Base-by-base conservation (phyloP, 1,140 invertebrate species). In the Zaprionus kolodkinae region DNA sequence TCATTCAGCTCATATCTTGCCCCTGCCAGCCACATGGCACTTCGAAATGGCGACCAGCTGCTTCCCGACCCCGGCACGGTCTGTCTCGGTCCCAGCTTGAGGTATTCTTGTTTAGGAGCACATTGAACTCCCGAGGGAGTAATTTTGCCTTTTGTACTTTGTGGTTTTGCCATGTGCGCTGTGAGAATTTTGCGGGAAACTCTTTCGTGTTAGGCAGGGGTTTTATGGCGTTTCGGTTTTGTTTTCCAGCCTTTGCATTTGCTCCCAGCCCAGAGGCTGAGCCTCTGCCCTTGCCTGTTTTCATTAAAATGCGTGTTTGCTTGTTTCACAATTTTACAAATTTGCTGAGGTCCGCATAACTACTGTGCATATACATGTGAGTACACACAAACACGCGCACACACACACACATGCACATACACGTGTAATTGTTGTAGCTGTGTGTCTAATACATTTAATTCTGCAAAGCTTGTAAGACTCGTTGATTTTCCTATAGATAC, bases 91-190 rank as follows among this genome's bases (percentile, higher is more conserved):
- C 50, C 43, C 55, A 38, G 50, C 64, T 73, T 50, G 35, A 57
- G 73, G 69, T 66, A 79, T 76, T 79, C 77, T 79, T 62, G 65
- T 59, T 59, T 65, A 35, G 43, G 50, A 43, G 48, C 36, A 65
- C 61, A 50, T 40, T 35, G 40, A 62, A 62, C 67, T 89, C 83
- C 74, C 74, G 27, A 55, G 84, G 84, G 84, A 89, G 84, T 85
- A 88, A 88, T 88, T 87, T 85, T 81, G 81, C 78, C 85, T 84
- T 87, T 89, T 87, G 85, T 87, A 87, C 84, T 89, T 81, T 89
- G 84, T 65, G 85, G 81, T 88, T 86, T 86, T 70, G 57, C 25
- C 35, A 35, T 56, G 45, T 59, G 59, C 56, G 25, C 63, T 71
- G 62, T 62, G 62, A 27, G 45, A 72, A 76, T 72, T 61, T 76